phyloP scores from a whole-genome alignment of 2,888 invertebrate species.

The Candidula unifasciata region DNA sequence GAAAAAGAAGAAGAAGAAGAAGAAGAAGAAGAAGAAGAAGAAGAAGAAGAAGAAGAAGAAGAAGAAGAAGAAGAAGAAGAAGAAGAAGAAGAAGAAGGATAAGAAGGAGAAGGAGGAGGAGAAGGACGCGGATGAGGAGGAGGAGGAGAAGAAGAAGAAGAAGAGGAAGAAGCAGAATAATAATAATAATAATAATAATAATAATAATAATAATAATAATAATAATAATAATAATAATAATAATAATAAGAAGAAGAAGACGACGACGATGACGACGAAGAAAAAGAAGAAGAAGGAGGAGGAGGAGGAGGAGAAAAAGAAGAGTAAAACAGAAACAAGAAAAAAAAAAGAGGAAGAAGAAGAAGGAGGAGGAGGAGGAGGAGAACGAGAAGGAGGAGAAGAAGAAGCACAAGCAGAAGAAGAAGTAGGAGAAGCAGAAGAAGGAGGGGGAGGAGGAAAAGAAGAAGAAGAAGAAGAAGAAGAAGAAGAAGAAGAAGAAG shows the following conservation, averaged over 20 bases:
- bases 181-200: background rate
- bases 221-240: background rate
- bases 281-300: conserved; percentile 16
- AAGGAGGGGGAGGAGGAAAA: too few relatives aligned
- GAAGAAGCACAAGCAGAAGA: too few relatives aligned
- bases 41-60: too few relatives aligned
- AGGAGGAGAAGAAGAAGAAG: background rate
- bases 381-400: conserved; percentile 5
- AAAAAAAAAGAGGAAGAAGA: conserved; percentile 1
- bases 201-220: too few relatives aligned
- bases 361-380: background rate
- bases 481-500: too few relatives aligned
- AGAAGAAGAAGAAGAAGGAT: background rate
- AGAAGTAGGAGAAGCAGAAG: too few relatives aligned
- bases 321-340: background rate
- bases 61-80: too few relatives aligned
- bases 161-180: background rate
- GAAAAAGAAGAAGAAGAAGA: background rate
- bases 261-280: background rate
- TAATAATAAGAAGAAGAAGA: background rate
- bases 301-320: background rate
- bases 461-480: too few relatives aligned
- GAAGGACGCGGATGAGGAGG: too few relatives aligned
- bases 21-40: too few relatives aligned
- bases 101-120: conserved; percentile 21